Conservation (phyloP, 2,797 vertebrate species). For the Orientallactaga sibirica region DNA sequence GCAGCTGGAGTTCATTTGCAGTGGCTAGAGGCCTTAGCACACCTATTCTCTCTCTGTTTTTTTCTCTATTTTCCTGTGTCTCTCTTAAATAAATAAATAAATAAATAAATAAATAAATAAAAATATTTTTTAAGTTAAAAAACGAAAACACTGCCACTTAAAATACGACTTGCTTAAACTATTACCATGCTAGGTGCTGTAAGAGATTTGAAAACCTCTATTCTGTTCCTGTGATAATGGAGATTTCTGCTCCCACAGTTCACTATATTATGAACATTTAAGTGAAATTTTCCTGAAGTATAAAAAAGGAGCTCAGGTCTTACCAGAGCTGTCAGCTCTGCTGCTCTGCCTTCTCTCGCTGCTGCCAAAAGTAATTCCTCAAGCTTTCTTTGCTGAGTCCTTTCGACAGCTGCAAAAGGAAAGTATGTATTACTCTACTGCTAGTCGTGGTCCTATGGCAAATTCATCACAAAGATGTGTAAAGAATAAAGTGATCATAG, state of each 20-base stretch:
- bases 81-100: no score
- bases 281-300: not conserved
- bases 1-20: no score
- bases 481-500: not conserved
- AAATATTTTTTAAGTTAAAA: no score
- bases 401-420: constrained; percentile 92
- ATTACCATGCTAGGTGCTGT: not conserved
- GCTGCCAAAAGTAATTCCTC: constrained; percentile 93
- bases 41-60: no score
- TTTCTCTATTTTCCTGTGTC: no score
- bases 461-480: constrained; percentile 15
- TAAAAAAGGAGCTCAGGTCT: constrained; percentile 69
- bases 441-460: not conserved
- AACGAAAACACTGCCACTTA: not conserved
- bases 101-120: no score
- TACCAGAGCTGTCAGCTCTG: constrained; percentile 92
- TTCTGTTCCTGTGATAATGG: not conserved
- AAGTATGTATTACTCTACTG: constrained; percentile 22
- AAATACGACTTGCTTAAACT: not conserved
- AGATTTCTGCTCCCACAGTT: not conserved
- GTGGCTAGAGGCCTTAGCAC: no score
- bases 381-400: constrained; percentile 91
- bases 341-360: constrained; percentile 92
- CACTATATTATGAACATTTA: constrained; percentile 24
- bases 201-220: not conserved